phyloP scores from a whole-genome alignment of 2,113 vertebrate genomes.

The Candoia aspera region DNA sequence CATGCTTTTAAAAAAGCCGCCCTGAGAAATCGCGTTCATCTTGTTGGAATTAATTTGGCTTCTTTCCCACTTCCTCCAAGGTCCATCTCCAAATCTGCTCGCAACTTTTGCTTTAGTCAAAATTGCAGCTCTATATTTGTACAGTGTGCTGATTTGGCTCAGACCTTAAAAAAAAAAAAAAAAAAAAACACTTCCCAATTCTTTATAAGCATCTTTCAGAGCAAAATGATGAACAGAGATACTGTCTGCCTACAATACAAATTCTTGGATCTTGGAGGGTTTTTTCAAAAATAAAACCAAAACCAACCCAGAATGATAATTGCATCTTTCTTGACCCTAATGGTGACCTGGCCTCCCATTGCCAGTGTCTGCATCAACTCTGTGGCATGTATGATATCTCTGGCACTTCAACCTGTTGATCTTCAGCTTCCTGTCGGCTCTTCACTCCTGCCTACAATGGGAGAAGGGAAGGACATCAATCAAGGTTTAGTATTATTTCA shows the following conservation, averaged over 20 bases:
- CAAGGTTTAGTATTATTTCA: conserved; percentile 31
- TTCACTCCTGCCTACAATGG: not conserved
- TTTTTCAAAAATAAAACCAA: not conserved
- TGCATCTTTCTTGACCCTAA: not conserved
- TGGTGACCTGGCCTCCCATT: not conserved
- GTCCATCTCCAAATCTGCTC: not conserved
- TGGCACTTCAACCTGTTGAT: not conserved
- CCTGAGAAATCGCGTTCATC: not conserved
- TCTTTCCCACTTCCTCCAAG: not conserved
- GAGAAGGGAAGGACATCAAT: conserved; percentile 15
- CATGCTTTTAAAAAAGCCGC: not conserved
- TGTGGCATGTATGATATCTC: not conserved
- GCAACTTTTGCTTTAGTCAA: not conserved
- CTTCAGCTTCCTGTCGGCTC: conserved; percentile 7
- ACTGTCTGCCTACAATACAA: not conserved
- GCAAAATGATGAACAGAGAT: not conserved
- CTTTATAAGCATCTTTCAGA: not conserved
- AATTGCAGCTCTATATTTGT: not conserved
- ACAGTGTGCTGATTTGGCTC: not conserved
- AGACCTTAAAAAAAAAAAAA: too few species aligned
- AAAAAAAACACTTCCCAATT: not conserved
- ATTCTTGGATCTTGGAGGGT: not conserved
- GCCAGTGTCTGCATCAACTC: not conserved
- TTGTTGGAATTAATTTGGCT: not conserved
- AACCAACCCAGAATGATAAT: not conserved